Conservation (phyloP, 2,888 invertebrate species). For the Hedychridium roseum region DNA sequence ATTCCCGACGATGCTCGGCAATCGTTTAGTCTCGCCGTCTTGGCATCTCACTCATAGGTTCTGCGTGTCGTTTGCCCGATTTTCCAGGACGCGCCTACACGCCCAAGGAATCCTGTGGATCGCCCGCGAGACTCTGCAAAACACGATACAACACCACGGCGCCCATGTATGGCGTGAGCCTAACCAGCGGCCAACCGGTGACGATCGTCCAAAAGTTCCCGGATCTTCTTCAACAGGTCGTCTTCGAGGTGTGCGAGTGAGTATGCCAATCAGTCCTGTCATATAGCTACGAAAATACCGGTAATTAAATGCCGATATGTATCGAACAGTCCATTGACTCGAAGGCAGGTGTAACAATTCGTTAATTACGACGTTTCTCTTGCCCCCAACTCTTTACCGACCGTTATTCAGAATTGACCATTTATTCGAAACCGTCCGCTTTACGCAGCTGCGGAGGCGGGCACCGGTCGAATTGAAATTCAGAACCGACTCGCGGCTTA, state of each 20-base stretch:
- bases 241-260: constrained; percentile 93
- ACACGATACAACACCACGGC: constrained; percentile 93
- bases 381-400: no score
- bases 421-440: no score
- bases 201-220: constrained; percentile 95
- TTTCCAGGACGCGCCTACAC: constrained; percentile 62
- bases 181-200: constrained; percentile 91
- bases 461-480: constrained; percentile 28
- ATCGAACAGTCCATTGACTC: no score
- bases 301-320: no score
- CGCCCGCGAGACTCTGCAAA: constrained; percentile 82
- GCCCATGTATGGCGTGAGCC: constrained; percentile 92
- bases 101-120: constrained; percentile 68
- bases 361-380: no score
- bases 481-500: constrained; percentile 14
- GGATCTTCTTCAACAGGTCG: constrained; percentile 89
- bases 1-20: no score
- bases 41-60: no score
- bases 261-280: constrained; percentile 52
- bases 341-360: no score
- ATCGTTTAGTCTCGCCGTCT: no score
- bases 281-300: no score
- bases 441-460: constrained; percentile 8
- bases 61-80: no score
- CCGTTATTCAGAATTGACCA: no score